Evolutionary conservation across 2,797 vertebrate species (phyloP).

Genomic region (Falco biarmicus): DNA sequence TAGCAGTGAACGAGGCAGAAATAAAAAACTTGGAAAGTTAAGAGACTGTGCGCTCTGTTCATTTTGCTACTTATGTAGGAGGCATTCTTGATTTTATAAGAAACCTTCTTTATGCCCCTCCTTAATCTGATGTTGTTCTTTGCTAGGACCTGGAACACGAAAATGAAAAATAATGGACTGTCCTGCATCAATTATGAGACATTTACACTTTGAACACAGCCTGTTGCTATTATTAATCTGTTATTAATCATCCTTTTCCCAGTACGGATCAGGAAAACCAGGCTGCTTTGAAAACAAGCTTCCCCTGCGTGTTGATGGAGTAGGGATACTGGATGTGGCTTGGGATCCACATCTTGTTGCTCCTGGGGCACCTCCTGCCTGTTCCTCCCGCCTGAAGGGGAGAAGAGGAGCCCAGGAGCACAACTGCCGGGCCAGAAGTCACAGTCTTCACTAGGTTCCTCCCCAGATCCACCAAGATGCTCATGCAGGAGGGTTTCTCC

Average conservation of each 20-base stretch:
- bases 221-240: not conserved
- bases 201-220: not conserved
- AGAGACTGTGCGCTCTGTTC: not conserved
- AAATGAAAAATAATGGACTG: not conserved
- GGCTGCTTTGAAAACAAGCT: not conserved
- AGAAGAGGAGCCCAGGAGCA: not conserved
- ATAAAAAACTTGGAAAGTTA: slow-evolving; percentile 2
- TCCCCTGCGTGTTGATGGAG: not conserved
- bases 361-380: not conserved
- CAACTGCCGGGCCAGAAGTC: not conserved
- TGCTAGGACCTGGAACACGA: not conserved
- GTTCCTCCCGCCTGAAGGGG: not conserved
- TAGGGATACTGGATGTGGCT: not conserved
- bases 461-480: not conserved
- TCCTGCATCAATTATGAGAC: not conserved
- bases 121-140: not conserved
- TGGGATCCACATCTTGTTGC: not conserved
- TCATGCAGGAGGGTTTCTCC: not conserved
- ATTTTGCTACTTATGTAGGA: not conserved
- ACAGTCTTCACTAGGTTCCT: accelerated
- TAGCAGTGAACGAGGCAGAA: slow-evolving; percentile 59
- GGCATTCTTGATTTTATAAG: not conserved
- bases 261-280: accelerated
- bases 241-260: not conserved
- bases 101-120: not conserved